Base-by-base conservation (phyloP, 2,797 vertebrate species). In the Cynopterus sphinx region DNA sequence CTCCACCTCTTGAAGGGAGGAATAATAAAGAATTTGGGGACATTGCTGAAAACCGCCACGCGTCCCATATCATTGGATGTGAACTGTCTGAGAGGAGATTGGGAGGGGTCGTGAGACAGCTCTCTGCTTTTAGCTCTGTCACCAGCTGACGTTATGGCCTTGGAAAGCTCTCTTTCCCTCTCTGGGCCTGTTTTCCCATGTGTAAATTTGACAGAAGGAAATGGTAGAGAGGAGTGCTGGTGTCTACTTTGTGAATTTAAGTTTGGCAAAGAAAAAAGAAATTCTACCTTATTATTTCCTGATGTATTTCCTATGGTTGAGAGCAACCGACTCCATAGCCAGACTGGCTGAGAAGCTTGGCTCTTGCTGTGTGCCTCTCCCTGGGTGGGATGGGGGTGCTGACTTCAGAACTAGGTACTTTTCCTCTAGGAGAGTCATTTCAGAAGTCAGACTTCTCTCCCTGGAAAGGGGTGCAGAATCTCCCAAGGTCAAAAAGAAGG, bases 401-500 rank as follows among this genome's bases (percentile, higher is more conserved):
- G 51, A 26, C 19, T n/a, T 10, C 21, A 46, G 70, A 49, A 53
- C 63, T 33, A 28, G 61, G 81, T 77, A n/a, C 36, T 63, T 73
- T 57, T 73, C 77, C 67, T 90, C 6, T 13, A 36, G 28, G 39
- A 90, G 10, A 28, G 67, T 51, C 65, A 46, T 71, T 73, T 78
- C 91, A 75, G 57, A 77, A 96, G 16, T 91, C 68, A 41, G 59
- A 46, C 57, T 61, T 67, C 15, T 61, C 19, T 90, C 61, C n/a
- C 82, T 22, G 75, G 55, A 90, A 82, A 51, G 19, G 59, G 90
- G 26, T 77, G 28, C 16, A 61, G 63, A 83, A 95, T 84, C 90
- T 93, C 96, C 81, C 73, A 70, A 73, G 78, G 71, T 67, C 55
- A 31, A 61, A 71, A 75, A 65, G 43, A 68, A 91, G 46, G 57